Base-by-base conservation (phyloP, 2,797 vertebrate genomes). In the Malurus leucopterus region DNA sequence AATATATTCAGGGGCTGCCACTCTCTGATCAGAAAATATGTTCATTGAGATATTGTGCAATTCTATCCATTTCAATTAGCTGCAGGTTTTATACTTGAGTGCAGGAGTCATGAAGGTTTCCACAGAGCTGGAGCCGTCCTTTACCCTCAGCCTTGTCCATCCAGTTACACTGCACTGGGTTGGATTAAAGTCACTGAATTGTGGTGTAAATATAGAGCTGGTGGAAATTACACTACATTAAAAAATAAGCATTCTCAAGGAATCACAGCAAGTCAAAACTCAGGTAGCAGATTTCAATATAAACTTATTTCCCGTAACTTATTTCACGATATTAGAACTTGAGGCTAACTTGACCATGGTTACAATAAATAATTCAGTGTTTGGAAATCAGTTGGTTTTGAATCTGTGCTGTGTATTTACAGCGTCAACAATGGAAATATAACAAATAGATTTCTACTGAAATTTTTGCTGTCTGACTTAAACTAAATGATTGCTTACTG, bases 21-120 rank as follows among this genome's bases (percentile, higher is more conserved):
- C 79, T 87, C 72, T 73, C 74, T 78, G 76, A 89, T 85, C 58
- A 80, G 77, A 44, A 69, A 91, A 68, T 83, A 53, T 65, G 58
- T 65, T 91, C 44, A 69, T 77, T 81, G 86, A 72, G 82, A 43
- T 83, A 71, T 9, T 85, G 75, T 65, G 47, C 54, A 71, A 2
- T 58, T 74, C 69, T 23, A 68, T 69, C 40, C 58, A n/a, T 86
- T 83, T 85, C 75, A 94, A 87, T 81, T 40, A 89, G 40, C 62
- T 85, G 36, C 76, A 72, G 63, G 34, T 74, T 88, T 92, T 15
- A 49, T 26, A 34, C 53, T 88, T 87, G 51, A 80, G n/a, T 2
- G 2, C 34, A 16, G 51, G n/a, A 75, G 69, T 68, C 43, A 14
- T 19, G 40, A 32, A 71, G 50, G 18, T 4, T 90, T 79, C 55